These are phyloP conservation scores for Amphipoea lucens DNA, from an alignment of 2,888 invertebrate genomes.

Conservation along the genomic window DNA sequence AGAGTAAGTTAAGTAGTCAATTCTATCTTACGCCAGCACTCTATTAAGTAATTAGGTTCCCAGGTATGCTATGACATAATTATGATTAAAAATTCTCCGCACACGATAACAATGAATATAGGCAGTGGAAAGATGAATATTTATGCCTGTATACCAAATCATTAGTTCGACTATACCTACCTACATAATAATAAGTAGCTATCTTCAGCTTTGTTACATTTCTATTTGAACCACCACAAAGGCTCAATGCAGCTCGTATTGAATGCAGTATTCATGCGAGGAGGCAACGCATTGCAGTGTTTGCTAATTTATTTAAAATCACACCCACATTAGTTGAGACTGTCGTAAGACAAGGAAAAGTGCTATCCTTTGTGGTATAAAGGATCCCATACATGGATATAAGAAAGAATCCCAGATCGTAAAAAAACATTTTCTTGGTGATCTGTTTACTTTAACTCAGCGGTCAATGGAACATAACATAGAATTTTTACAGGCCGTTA, in stretches of 20 bases:
- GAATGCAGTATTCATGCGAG: slow-evolving; percentile 60
- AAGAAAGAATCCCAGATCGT: background rate
- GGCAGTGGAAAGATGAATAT: background rate
- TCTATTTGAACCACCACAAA: slow-evolving; percentile 49
- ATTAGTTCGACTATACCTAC: slow-evolving; percentile 4
- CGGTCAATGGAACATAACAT: slow-evolving; percentile 26
- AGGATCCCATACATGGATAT: background rate
- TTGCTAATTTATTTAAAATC: slow-evolving; percentile 53
- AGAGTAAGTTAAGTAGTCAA: background rate
- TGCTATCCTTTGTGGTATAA: background rate
- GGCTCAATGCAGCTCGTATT: slow-evolving; percentile 44
- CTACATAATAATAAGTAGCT: background rate
- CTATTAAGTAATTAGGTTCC: background rate
- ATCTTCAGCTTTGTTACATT: slow-evolving; percentile 33
- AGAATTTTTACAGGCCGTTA: slow-evolving; percentile 42
- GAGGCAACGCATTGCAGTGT: slow-evolving; percentile 50
- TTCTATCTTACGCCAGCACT: background rate
- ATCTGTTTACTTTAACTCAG: background rate
- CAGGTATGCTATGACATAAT: background rate
- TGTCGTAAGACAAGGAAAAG: slow-evolving; percentile 13
- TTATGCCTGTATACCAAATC: slow-evolving; percentile 13
- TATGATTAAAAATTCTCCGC: background rate
- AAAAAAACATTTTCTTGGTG: slow-evolving; percentile 11
- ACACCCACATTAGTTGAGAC: slow-evolving; percentile 19
- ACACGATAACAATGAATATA: background rate